phyloP scores from a whole-genome alignment of 1,140 invertebrate genomes.

The Polypedilum pembai region DNA sequence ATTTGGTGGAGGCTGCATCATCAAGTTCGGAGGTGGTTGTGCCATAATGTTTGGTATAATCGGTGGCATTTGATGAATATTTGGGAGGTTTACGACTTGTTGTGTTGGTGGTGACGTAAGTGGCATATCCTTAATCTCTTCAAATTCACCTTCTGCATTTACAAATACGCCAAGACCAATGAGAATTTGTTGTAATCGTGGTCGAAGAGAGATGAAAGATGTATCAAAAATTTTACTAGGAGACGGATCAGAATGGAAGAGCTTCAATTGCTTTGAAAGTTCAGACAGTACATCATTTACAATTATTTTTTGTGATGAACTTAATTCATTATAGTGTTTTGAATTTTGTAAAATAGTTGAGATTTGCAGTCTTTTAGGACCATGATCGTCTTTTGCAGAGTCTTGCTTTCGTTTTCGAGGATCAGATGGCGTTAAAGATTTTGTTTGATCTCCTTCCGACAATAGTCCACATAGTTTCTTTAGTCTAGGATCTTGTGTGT shows the following conservation, averaged over 20 bases:
- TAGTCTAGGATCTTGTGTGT: conserved; percentile 60
- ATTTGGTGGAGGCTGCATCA: background rate
- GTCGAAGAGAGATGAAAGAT: conserved; percentile 46
- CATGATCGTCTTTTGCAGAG: conserved; percentile 40
- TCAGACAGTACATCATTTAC: conserved; percentile 56
- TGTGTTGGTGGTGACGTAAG: background rate
- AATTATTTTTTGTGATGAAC: conserved; percentile 58
- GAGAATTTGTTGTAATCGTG: conserved; percentile 48
- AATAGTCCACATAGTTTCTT: conserved; percentile 59
- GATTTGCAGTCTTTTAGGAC: conserved; percentile 46
- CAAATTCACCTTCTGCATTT: conserved; percentile 49
- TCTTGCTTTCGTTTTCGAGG: conserved; percentile 49
- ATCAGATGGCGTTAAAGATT: conserved; percentile 44
- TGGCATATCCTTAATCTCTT: conserved; percentile 7
- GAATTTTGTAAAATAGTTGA: conserved; percentile 53
- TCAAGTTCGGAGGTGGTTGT: conserved; percentile 5
- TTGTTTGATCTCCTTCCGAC: conserved; percentile 45
- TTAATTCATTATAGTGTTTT: conserved; percentile 56
- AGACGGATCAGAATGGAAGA: conserved; percentile 47
- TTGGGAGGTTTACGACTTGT: background rate
- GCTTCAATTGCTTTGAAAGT: conserved; percentile 52
- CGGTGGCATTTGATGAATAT: conserved; percentile 22
- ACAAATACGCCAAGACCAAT: conserved; percentile 48
- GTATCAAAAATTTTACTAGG: conserved; percentile 49
- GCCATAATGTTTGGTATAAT: background rate